Evolutionary conservation across 2,888 invertebrate species (phyloP), one percentile per base, ranked within the genome.

Genomic region (Gnatocerus cornutus): DNA sequence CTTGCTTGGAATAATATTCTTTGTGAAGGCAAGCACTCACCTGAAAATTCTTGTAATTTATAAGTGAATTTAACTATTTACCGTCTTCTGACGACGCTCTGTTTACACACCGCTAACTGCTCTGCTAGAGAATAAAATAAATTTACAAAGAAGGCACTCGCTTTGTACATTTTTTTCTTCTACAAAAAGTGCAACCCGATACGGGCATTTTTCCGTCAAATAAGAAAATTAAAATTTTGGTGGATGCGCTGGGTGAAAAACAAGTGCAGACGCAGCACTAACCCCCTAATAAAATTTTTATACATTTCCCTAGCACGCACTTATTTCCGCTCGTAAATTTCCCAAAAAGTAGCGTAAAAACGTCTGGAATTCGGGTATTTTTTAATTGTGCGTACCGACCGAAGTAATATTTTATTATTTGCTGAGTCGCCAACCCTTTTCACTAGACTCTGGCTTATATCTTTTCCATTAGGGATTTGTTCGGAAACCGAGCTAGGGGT

Each of bases 391-490:
- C 52, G 53, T 5, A 27, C 43, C 27, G 12, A 27, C 46, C 29
- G n/a, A 39, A 43, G 56, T 48, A 63, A 58, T 65, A 65, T 66
- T 69, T 69, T 66, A 69, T 69, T 66, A 69, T 66, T 66, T 66
- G 69, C 65, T 65, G 69, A 69, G 41, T 69, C 66, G 48, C 50
- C 62, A 70, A 61, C 61, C 66, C 70, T 61, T 69, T 62, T 62
- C 69, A 61, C 59, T 21, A 46, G 39, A 45, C 39, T 48, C 56
- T 43, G 62, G 61, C 53, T 55, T 67, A 58, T 56, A 67, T 67
- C 62, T 68, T 71, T 67, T 70, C 71, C 67, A 67, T 71, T 71
- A 63, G 56, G 52, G 67, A 63, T 71, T 71, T 67, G 56, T 67
- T 62, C 21, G 63, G 14, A 67, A 63, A 63, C 41, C 21, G 33